Conservation (phyloP, 2,113 vertebrate genomes). For the Cavia porcellus region DNA sequence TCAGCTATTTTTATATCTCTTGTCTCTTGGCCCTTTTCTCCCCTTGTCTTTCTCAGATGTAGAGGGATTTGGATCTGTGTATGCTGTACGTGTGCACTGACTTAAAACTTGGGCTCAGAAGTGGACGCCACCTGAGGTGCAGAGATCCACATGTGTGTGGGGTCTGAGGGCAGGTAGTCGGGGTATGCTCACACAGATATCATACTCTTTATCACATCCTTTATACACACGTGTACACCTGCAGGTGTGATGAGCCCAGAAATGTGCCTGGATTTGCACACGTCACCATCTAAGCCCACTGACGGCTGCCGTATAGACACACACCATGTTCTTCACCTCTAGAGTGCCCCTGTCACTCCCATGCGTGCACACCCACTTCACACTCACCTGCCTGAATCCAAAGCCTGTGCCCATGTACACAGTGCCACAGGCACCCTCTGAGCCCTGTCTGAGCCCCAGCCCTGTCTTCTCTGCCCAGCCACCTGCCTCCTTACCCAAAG, state of each 20-base stretch:
- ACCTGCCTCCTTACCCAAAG: not conserved
- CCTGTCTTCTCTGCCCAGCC: not conserved
- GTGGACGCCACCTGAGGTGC: not conserved
- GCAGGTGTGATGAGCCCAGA: not conserved
- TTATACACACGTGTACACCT: fast-evolving
- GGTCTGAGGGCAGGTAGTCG: fast-evolving
- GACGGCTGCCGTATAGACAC: not conserved
- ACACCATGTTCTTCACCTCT: not conserved
- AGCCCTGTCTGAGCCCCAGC: not conserved
- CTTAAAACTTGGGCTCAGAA: not conserved
- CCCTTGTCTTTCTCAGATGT: conserved; percentile 41
- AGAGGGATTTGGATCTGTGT: not conserved
- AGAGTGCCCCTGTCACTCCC: not conserved
- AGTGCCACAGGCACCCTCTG: not conserved
- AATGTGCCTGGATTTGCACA: not conserved
- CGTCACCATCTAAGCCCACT: not conserved
- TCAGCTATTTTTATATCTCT: conserved; percentile 78
- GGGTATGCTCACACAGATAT: too few relatives aligned
- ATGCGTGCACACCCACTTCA: too few relatives aligned
- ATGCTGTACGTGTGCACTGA: not conserved
- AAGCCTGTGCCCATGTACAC: not conserved
- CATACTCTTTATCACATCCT: not conserved
- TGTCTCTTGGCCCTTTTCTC: conserved; percentile 64
- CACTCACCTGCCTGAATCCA: not conserved
- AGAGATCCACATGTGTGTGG: not conserved